Conservation (phyloP, 2,113 vertebrate genomes). For the Polypterus senegalus region DNA sequence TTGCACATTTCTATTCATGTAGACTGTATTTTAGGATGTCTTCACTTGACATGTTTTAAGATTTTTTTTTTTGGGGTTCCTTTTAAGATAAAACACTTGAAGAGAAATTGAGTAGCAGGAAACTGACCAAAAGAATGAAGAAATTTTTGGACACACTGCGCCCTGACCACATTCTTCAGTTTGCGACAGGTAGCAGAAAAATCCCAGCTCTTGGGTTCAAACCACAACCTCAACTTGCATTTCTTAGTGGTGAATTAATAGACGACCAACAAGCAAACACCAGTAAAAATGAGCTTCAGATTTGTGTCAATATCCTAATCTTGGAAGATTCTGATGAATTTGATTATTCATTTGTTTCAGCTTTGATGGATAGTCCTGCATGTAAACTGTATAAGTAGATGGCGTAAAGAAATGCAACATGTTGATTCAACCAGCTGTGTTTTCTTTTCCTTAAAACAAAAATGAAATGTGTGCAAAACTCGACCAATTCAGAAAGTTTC, state of each 20-base stretch:
- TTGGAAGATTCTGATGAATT: constrained; percentile 13
- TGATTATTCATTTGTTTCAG: constrained; percentile 9
- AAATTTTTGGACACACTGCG: constrained; percentile 7
- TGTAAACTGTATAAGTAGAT: neutral
- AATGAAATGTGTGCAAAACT: no score
- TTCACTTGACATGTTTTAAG: no score
- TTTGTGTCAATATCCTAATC: constrained; percentile 11
- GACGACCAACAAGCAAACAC: constrained; percentile 9
- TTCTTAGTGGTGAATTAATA: constrained; percentile 10
- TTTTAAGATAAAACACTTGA: no score
- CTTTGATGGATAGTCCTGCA: constrained; percentile 10
- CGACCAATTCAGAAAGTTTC: no score
- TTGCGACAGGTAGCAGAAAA: constrained; percentile 17
- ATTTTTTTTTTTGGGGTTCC: no score
- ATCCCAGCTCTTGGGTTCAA: constrained; percentile 12
- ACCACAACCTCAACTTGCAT: constrained; percentile 4
- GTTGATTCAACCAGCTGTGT: no score
- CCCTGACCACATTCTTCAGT: constrained; percentile 11
- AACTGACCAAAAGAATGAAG: neutral
- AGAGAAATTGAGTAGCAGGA: no score
- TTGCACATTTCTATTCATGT: no score
- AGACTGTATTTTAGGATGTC: no score
- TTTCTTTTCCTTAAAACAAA: no score
- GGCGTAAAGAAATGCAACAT: no score
- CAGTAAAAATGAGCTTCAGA: constrained; percentile 12